Base-by-base conservation (phyloP, 2,113 vertebrate species). In the Silurus asotus region DNA sequence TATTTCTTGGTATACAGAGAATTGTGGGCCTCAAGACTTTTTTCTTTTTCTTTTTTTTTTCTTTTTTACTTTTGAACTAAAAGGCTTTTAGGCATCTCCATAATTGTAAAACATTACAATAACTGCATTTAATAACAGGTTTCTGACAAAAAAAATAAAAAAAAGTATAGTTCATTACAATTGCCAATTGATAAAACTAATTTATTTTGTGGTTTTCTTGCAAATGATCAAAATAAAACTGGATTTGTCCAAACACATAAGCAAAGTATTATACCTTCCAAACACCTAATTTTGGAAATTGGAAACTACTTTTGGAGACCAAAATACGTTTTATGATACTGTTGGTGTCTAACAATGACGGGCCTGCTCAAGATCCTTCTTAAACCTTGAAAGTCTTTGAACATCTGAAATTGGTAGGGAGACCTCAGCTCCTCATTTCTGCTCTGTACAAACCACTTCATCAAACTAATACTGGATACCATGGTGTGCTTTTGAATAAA, bases 1-100 rank as follows among this genome's bases (percentile, higher is more conserved):
- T 93, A 92, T 93, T 94, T 95, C 91, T 94, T 93, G 92, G 92
- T 94, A 92, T 93, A 94, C 94, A 95, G 93, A 94, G 93, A 95
- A 90, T 92, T 69, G 94, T 95, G 93, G 93, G 92, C 92, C 93
- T 95, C 93, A 95, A 94, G 93, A 95, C 93, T 88, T 93, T 69
- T 85, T 37, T 89, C 25, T 25, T 88, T 93, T 69, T 84, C 92
- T 37, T 37, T 37, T 37, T 37, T 37, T 37, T 37, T 37, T 37
- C 2, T 37, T 93, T 92, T 93, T 92, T 93, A 80, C 49, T 58
- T 78, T 37, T 67, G 93, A 93, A 94, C 90, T 93, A 92, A 92
- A 95, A 95, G 94, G 93, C 93, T 93, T 94, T 91, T 94, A 94
- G 92, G n/a, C 69, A 84, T 75, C 65, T 81, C 84, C 45, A 58